Evolutionary conservation across 2,888 invertebrate species (phyloP).

Genomic region (Platynereis dumerilii): DNA sequence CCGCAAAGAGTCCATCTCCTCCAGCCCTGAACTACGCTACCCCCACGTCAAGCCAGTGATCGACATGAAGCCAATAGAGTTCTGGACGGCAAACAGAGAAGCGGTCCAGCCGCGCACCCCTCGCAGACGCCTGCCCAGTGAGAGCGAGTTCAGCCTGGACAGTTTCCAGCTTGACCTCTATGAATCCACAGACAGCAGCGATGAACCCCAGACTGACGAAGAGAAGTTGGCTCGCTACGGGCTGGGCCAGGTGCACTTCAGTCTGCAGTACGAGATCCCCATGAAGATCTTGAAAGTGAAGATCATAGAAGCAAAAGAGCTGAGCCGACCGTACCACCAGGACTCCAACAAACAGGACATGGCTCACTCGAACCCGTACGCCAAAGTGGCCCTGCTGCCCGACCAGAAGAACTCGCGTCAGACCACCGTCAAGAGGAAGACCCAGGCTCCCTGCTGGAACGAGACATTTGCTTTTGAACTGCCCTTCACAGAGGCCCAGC

Average conservation of each 20-base stretch:
- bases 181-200: slow-evolving; percentile 41
- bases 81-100: slow-evolving; percentile 63
- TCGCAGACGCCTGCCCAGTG: slow-evolving; percentile 50
- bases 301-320: slow-evolving; percentile 63
- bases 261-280: slow-evolving; percentile 61
- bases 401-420: slow-evolving; percentile 64
- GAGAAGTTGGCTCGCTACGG: slow-evolving; percentile 57
- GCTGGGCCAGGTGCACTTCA: slow-evolving; percentile 60
- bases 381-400: slow-evolving; percentile 62
- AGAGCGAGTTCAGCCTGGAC: slow-evolving; percentile 61
- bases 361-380: slow-evolving; percentile 65
- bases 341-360: slow-evolving; percentile 62
- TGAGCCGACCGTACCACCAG: slow-evolving; percentile 60
- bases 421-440: slow-evolving; percentile 64
- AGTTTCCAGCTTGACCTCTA: slow-evolving; percentile 62
- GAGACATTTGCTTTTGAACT: slow-evolving; percentile 64
- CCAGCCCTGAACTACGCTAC: slow-evolving; percentile 46
- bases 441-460: slow-evolving; percentile 64
- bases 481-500: slow-evolving; percentile 60
- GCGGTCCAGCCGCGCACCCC: slow-evolving; percentile 57
- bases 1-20: slow-evolving; percentile 39
- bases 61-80: slow-evolving; percentile 64
- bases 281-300: slow-evolving; percentile 59
- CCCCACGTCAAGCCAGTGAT: slow-evolving; percentile 52
- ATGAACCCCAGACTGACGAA: slow-evolving; percentile 56